A percentile compares a stretch with the other conserved stretches of the same genome.
Evolutionary conservation across 2,797 vertebrate genomes (phyloP).

Genomic region (Chaetodon trifasciatus): DNA sequence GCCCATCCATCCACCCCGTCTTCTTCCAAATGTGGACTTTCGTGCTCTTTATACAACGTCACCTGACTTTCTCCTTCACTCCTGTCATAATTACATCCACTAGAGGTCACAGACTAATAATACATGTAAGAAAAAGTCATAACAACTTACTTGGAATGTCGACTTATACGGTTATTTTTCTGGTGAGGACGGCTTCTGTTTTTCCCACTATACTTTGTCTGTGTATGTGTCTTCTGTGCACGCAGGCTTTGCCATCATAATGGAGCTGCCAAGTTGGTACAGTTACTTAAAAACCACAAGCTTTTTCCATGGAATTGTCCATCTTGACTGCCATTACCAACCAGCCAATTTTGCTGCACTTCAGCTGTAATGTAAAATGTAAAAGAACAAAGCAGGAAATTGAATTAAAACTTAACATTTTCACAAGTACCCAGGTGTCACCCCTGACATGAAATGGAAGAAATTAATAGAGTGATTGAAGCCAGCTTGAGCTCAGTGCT

Average conservation of each 20-base stretch:
- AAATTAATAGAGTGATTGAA: constrained; percentile 3
- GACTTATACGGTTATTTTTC: too few species aligned
- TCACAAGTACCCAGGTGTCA: background rate
- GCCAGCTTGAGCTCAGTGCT: background rate
- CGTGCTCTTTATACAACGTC: too few species aligned
- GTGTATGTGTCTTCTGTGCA: constrained; percentile 19
- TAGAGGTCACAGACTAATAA: too few species aligned
- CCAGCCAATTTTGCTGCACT: background rate
- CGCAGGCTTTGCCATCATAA: constrained; percentile 25
- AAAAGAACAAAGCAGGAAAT: constrained; percentile 31
- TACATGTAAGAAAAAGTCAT: too few species aligned
- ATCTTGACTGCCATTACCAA: constrained; percentile 1
- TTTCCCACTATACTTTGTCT: background rate
- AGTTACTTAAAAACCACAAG: constrained; percentile 16
- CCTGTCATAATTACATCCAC: too few species aligned
- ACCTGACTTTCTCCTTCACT: too few species aligned
- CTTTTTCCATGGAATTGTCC: background rate
- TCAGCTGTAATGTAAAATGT: constrained; percentile 11
- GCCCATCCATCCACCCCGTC: too few species aligned
- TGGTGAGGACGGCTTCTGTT: too few species aligned
- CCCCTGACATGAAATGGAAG: constrained; percentile 11
- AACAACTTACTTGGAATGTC: too few species aligned
- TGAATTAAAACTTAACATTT: background rate
- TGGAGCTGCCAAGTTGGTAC: constrained; percentile 23
- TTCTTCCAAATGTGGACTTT: too few species aligned